Percentiles rank a stretch among this genome's conserved stretches.
Evolutionary conservation across 2,888 invertebrate species (phyloP).

Genomic region (Xestia rhomboidea): DNA sequence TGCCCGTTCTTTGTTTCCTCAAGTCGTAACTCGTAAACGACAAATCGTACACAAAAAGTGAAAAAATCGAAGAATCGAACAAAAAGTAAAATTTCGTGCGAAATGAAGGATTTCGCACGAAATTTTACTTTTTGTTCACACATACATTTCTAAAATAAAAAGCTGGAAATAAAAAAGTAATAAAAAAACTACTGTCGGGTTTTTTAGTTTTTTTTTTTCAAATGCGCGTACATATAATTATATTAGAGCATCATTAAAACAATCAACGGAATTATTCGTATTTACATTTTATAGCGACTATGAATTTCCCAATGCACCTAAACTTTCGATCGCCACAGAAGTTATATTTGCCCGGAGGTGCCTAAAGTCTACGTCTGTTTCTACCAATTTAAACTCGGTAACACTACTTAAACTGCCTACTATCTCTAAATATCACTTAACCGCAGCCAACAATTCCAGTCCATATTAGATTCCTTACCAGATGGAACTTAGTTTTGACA

Average conservation of each 20-base stretch:
- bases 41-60: too few relatives aligned
- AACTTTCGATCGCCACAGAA: slow-evolving; percentile 12
- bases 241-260: background rate
- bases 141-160: too few relatives aligned
- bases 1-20: too few relatives aligned
- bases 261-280: background rate
- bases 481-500: slow-evolving; percentile 76
- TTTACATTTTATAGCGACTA: background rate
- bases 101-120: too few relatives aligned
- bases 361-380: slow-evolving; percentile 34
- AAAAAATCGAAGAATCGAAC: too few relatives aligned
- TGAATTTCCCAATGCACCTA: background rate
- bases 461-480: slow-evolving; percentile 72
- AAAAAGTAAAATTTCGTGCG: too few relatives aligned
- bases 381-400: slow-evolving; percentile 51
- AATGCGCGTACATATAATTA: too few relatives aligned
- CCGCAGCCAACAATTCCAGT: slow-evolving; percentile 70
- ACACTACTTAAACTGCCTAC: slow-evolving; percentile 58
- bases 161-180: too few relatives aligned
- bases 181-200: background rate
- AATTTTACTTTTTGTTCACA: too few relatives aligned
- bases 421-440: slow-evolving; percentile 71
- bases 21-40: too few relatives aligned
- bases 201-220: too few relatives aligned
- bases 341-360: slow-evolving; percentile 37